Evolutionary conservation across 1,140 invertebrate genomes (phyloP), one percentile per base, ranked within the genome.

Genomic region (Eciton burchellii): DNA sequence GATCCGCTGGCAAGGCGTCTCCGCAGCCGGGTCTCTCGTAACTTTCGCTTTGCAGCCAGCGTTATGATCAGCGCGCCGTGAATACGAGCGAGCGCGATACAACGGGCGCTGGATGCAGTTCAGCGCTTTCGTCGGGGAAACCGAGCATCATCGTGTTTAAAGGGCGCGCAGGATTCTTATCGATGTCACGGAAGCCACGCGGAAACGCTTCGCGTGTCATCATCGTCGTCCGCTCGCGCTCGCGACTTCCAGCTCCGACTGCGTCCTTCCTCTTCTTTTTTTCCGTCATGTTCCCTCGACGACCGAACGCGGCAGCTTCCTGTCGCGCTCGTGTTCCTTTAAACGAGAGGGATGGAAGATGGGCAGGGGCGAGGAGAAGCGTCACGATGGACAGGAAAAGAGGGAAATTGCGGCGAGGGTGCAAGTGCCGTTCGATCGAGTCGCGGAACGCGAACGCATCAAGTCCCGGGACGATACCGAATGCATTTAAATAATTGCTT

Each of bases 401-500:
- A 54, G 57, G 41, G 49, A 41, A n/a, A 47, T 59, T 66, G 71
- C 60, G 49, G 52, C 35, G 35, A 6, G 35, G 35, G 35, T 35
- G 35, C 45, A 59, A 65, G 52, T 41, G 57, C 26, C 74, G 65
- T 62, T 62, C 63, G 60, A 79, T 79, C 49, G 63, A 45, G 35
- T 29, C 45, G 57, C 45, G 82, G 6, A 71, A 60, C 62, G 43
- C 60, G 62, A 65, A 73, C 47, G 14, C 14, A 63, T 3, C 59
- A 24, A 45, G 54, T 35, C 29, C 21, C 54, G 21, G 47, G 35
- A n/a, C 29, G 49, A 19, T 43, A 59, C 52, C 56, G 72, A 77
- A 74, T 71, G 84, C 87, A 89, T 88, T 89, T 86, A 81, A 89
- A 89, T 88, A 89, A 88, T 89, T 88, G 81, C 87, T 89, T 88